Percentiles rank a stretch among this genome's conserved stretches.
These are phyloP conservation scores for Tuta absoluta DNA, from an alignment of 2,888 invertebrate genomes.

Conservation along the genomic window DNA sequence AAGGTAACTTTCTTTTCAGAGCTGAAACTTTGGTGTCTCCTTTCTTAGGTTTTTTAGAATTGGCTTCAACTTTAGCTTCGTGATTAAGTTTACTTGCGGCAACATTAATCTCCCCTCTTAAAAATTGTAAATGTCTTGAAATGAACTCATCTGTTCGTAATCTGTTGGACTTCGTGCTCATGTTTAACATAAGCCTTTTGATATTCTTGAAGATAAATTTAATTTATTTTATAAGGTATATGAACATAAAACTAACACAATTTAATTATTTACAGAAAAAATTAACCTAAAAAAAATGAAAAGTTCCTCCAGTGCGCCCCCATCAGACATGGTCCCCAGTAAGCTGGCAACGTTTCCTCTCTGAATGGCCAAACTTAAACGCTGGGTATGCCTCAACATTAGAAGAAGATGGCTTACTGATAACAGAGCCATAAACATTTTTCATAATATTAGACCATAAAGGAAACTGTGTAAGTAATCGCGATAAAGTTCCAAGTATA, in stretches of 20 bases:
- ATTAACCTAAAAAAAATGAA: too few relatives aligned
- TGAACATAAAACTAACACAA: too few relatives aligned
- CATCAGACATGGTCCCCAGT: too few relatives aligned
- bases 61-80: slow-evolving; percentile 8
- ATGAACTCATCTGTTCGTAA: slow-evolving; percentile 5
- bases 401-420: slow-evolving; percentile 24
- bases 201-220: slow-evolving; percentile 11
- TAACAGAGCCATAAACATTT: slow-evolving; percentile 16
- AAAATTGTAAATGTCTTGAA: slow-evolving; percentile 28
- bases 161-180: neutral
- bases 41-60: slow-evolving; percentile 29
- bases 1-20: slow-evolving; percentile 25
- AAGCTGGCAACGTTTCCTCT: too few relatives aligned
- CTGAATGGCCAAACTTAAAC: too few relatives aligned
- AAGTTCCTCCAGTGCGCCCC: too few relatives aligned
- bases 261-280: too few relatives aligned
- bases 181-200: neutral
- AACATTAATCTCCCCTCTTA: slow-evolving; percentile 31
- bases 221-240: too few relatives aligned
- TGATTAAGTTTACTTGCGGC: slow-evolving; percentile 19
- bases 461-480: slow-evolving; percentile 30
- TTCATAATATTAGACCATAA: slow-evolving; percentile 28
- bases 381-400: neutral
- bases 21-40: neutral
- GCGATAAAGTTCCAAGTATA: slow-evolving; percentile 28